These are phyloP conservation scores for Melinaea menophilus DNA, from an alignment of 2,888 invertebrate species.

Conservation along the genomic window DNA sequence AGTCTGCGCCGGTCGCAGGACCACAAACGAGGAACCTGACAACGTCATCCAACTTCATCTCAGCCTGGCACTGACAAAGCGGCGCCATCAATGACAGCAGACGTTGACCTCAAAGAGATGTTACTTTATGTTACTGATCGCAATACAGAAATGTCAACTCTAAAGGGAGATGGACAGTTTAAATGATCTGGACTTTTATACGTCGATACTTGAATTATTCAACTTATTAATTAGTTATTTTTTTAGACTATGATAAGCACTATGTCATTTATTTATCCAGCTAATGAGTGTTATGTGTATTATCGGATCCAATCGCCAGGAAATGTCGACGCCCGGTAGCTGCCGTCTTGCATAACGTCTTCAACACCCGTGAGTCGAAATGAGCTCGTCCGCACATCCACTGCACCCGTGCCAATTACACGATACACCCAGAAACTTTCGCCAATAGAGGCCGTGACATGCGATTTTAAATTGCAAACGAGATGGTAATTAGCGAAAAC, in stretches of 20 bases:
- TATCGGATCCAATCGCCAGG: constrained; percentile 52
- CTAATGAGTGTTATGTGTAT: constrained; percentile 41
- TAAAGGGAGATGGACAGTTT: constrained; percentile 20
- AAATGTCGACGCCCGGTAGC: constrained; percentile 54
- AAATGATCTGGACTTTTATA: not conserved
- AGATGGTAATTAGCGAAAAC: constrained; percentile 76
- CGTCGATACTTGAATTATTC: not conserved
- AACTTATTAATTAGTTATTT: not conserved
- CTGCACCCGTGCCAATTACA: constrained; percentile 64
- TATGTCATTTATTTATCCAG: constrained; percentile 16
- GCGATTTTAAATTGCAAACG: constrained; percentile 73
- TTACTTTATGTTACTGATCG: constrained; percentile 47
- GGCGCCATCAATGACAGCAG: constrained; percentile 44
- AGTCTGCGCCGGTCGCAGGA: constrained; percentile 38
- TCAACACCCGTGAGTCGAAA: constrained; percentile 38
- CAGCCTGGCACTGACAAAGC: constrained; percentile 63
- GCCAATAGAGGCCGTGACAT: constrained; percentile 45
- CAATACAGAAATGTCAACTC: constrained; percentile 26
- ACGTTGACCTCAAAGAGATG: constrained; percentile 49
- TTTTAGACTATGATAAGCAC: not conserved
- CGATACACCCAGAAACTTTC: constrained; percentile 65
- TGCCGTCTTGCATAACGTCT: constrained; percentile 53
- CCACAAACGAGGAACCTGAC: constrained; percentile 47
- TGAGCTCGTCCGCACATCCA: constrained; percentile 47
- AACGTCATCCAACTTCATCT: constrained; percentile 55